Conservation (phyloP, 2,797 vertebrate genomes). For the Gallinago stenura region DNA sequence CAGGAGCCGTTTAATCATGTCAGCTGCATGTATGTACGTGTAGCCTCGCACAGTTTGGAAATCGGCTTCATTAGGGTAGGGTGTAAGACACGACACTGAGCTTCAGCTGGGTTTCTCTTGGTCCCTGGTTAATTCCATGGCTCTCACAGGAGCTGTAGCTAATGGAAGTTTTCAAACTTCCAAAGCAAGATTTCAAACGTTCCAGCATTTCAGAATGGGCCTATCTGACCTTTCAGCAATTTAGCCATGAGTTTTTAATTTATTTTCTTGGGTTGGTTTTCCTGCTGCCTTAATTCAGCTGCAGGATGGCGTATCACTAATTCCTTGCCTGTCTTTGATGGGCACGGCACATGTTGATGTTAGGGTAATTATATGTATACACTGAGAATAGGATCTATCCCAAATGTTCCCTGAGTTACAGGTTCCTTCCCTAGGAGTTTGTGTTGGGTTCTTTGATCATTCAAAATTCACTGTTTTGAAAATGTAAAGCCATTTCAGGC, state of each 20-base stretch:
- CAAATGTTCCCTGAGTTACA: neutral
- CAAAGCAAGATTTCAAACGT: neutral
- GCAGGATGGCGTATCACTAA: neutral
- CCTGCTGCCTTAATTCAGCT: neutral
- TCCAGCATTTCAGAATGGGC: neutral
- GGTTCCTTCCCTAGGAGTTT: neutral
- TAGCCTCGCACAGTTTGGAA: neutral
- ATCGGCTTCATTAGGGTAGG: neutral
- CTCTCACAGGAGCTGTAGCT: neutral
- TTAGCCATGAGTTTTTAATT: neutral
- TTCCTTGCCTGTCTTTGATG: neutral
- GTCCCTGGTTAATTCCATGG: neutral
- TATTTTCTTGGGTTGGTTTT: neutral
- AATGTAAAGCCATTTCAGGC: neutral
- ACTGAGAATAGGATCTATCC: neutral
- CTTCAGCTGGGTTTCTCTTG: neutral
- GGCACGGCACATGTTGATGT: fast-evolving
- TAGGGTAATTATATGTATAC: neutral
- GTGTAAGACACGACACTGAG: neutral
- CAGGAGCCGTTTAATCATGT: neutral
- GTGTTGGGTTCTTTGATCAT: neutral
- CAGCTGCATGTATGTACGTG: neutral
- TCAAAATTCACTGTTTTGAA: neutral
- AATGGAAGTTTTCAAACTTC: neutral
- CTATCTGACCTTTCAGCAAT: neutral